Conservation (phyloP, 2,113 vertebrate genomes). For the Notiomystis cincta region DNA sequence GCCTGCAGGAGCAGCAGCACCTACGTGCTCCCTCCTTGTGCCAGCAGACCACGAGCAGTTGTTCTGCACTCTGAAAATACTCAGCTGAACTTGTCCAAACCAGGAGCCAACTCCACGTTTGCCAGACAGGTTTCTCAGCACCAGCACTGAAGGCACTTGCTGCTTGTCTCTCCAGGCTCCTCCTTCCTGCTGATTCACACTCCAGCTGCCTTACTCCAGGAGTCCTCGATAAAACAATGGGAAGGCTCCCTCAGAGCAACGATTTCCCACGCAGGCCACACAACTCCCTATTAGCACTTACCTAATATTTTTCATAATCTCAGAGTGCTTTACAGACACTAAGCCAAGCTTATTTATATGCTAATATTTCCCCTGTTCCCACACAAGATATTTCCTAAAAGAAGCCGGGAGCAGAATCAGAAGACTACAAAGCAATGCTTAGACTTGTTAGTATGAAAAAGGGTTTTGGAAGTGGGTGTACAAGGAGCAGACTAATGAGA, state of each 20-base stretch:
- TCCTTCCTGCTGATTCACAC: constrained; percentile 4
- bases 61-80: background rate
- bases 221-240: background rate
- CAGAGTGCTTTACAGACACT: constrained; percentile 35
- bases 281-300: constrained; percentile 17
- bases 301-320: constrained; percentile 49
- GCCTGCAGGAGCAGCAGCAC: constrained; percentile 22
- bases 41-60: background rate
- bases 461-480: constrained; percentile 53
- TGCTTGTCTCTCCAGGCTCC: background rate
- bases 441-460: constrained; percentile 61
- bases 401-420: constrained; percentile 53
- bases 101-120: background rate
- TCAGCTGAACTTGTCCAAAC: background rate
- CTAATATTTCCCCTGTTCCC: constrained; percentile 53
- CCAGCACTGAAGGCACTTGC: background rate
- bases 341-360: constrained; percentile 55
- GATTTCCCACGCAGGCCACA: constrained; percentile 45
- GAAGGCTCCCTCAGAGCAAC: background rate
- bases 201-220: background rate
- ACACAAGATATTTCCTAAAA: constrained; percentile 59
- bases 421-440: constrained; percentile 58
- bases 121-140: constrained; percentile 7
- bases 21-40: background rate
- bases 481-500: constrained; percentile 58